Conservation (phyloP, 2,797 vertebrate species). For the Sebastes taczanowskii region DNA sequence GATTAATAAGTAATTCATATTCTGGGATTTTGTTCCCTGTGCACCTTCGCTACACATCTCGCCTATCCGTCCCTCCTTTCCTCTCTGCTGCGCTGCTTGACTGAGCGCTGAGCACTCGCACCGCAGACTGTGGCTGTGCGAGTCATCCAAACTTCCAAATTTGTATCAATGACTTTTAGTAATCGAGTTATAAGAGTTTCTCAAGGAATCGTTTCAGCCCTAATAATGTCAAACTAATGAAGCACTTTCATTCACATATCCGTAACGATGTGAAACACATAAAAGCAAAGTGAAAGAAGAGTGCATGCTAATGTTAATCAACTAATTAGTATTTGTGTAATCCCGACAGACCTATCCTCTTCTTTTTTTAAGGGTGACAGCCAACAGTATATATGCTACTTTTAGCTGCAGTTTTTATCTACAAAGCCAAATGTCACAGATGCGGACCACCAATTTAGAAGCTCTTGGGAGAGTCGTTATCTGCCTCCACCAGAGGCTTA, state of each 20-base stretch:
- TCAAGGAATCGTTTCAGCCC: neutral
- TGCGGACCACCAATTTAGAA: constrained; percentile 67
- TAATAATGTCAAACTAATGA: neutral
- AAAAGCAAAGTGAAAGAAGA: neutral
- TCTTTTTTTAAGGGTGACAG: neutral
- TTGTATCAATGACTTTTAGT: neutral
- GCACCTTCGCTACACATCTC: too few relatives aligned
- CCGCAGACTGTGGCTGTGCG: too few relatives aligned
- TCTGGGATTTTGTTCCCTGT: neutral
- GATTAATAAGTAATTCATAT: neutral
- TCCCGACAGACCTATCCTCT: neutral
- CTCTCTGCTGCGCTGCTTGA: neutral
- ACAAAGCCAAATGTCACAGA: constrained; percentile 66
- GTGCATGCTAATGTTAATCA: neutral
- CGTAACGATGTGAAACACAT: neutral
- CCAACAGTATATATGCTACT: constrained; percentile 16
- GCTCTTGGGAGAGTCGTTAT: constrained; percentile 66
- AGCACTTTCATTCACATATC: neutral
- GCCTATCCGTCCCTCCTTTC: too few relatives aligned
- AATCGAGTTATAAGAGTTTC: neutral
- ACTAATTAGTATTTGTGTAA: neutral
- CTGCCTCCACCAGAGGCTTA: constrained; percentile 66
- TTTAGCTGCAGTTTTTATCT: constrained; percentile 55
- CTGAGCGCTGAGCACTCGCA: neutral
- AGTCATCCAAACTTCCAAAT: neutral